Percentiles rank a stretch among this genome's conserved stretches.
Conservation (phyloP, 2,888 invertebrate genomes). For the Tortrix viridana region DNA sequence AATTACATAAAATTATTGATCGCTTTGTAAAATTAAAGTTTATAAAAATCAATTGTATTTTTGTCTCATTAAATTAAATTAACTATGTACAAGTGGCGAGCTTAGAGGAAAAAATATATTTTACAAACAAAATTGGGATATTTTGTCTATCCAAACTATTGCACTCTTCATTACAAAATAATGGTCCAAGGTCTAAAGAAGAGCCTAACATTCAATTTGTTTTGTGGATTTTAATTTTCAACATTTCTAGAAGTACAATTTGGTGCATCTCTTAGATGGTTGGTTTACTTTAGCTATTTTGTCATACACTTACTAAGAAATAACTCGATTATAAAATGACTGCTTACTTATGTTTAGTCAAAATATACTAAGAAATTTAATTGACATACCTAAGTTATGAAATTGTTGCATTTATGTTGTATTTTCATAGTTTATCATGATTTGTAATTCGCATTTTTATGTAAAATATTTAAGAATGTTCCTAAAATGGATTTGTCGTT, state of each 20-base stretch:
- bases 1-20: constrained; percentile 21
- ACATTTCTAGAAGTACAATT: constrained; percentile 23
- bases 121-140: constrained; percentile 42
- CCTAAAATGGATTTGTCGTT: constrained; percentile 75
- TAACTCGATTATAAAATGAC: too few relatives aligned
- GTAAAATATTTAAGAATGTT: constrained; percentile 57
- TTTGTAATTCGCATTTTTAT: constrained; percentile 37
- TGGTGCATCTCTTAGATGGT: constrained; percentile 2
- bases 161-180: constrained; percentile 8
- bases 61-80: constrained; percentile 42
- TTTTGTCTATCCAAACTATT: constrained; percentile 42
- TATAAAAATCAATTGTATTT: constrained; percentile 43
- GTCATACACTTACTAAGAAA: too few relatives aligned
- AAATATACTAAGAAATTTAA: constrained; percentile 7
- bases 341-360: too few relatives aligned
- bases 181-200: constrained; percentile 29
- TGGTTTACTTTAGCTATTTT: too few relatives aligned
- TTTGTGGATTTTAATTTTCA: not conserved
- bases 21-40: constrained; percentile 15
- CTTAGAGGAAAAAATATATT: constrained; percentile 53
- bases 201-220: constrained; percentile 10
- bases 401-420: constrained; percentile 45
- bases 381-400: constrained; percentile 26
- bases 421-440: constrained; percentile 41
- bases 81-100: constrained; percentile 64